Conservation (phyloP, 2,797 vertebrate species). For the Heteromormyrus szaboi region DNA sequence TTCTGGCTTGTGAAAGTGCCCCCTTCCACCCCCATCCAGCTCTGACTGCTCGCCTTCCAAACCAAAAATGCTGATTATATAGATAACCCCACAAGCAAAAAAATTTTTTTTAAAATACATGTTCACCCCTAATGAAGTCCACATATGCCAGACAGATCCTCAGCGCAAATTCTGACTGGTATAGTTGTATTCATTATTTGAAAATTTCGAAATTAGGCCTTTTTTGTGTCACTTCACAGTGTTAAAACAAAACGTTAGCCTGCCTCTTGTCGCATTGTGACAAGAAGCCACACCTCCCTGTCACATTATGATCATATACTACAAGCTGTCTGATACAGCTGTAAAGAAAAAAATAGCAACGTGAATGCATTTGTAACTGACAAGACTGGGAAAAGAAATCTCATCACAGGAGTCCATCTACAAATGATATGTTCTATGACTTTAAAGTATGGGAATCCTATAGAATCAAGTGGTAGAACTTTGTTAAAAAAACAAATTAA, state of each 20-base stretch:
- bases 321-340: constrained; percentile 48
- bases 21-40: constrained; percentile 40
- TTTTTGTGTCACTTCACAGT: constrained; percentile 40
- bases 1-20: constrained; percentile 55
- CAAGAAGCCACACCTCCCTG: constrained; percentile 57
- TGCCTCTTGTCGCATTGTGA: constrained; percentile 32
- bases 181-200: constrained; percentile 31
- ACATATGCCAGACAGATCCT: constrained; percentile 27
- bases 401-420: constrained; percentile 29
- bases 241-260: constrained; percentile 40
- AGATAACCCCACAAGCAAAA: constrained; percentile 49
- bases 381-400: constrained; percentile 24
- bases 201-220: constrained; percentile 26
- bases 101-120: neutral
- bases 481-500: constrained; percentile 41
- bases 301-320: constrained; percentile 65
- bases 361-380: constrained; percentile 48
- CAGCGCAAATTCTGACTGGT: constrained; percentile 33
- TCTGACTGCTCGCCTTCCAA: constrained; percentile 49
- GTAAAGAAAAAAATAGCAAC: constrained; percentile 44
- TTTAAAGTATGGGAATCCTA: constrained; percentile 45
- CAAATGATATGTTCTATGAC: constrained; percentile 46
- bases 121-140: neutral
- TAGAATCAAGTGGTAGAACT: constrained; percentile 29
- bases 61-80: constrained; percentile 54